phyloP scores from a whole-genome alignment of 2,888 invertebrate genomes.

The Allolobophora icterica region DNA sequence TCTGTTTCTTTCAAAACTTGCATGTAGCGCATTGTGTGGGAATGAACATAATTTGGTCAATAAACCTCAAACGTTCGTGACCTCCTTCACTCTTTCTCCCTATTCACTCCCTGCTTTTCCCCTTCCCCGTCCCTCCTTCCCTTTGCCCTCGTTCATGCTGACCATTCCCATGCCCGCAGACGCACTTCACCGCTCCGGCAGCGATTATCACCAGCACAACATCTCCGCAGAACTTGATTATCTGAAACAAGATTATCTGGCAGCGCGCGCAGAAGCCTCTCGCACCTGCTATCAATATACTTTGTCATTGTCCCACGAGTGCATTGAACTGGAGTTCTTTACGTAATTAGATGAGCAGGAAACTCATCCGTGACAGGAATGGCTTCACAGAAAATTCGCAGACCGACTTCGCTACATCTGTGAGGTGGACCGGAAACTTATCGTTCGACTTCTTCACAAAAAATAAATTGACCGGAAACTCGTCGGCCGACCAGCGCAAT shows the following conservation, averaged over 20 bases:
- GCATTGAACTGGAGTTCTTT: too few species aligned
- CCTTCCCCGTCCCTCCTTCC: background rate
- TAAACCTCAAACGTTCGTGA: too few species aligned
- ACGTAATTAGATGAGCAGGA: background rate
- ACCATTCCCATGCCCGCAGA: background rate
- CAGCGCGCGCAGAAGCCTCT: background rate
- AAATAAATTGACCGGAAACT: background rate
- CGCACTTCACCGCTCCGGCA: background rate
- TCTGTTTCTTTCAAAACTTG: too few species aligned
- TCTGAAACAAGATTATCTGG: background rate
- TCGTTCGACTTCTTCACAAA: background rate
- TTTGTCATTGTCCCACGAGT: background rate
- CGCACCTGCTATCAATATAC: slow-evolving; percentile 19
- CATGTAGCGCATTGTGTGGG: too few species aligned
- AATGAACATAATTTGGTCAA: too few species aligned
- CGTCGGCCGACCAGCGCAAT: background rate
- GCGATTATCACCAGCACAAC: background rate
- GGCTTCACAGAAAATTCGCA: background rate
- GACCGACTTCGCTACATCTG: background rate
- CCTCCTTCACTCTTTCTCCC: too few species aligned
- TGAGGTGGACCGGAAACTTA: background rate
- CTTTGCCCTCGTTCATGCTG: background rate
- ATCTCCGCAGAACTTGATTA: background rate
- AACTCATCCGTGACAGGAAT: background rate
- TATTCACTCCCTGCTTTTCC: background rate